A percentile compares a stretch with the other conserved stretches of the same genome.
These are phyloP conservation scores for Cynopterus sphinx DNA, from an alignment of 2,797 vertebrate genomes.

Conservation along the genomic window DNA sequence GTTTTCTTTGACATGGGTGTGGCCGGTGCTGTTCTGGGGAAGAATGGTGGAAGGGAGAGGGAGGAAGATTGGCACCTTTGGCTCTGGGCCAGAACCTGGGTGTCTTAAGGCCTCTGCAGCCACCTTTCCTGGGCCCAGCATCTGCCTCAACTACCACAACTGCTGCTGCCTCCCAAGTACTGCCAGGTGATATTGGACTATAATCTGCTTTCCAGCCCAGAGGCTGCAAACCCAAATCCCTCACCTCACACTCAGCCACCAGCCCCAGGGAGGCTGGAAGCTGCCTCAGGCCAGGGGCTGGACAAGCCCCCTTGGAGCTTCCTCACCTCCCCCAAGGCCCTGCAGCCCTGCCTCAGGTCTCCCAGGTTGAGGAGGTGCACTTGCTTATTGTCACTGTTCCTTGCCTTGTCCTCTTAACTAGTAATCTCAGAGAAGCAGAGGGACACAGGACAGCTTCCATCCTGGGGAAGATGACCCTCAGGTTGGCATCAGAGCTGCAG, in stretches of 20 bases:
- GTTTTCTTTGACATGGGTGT: background rate
- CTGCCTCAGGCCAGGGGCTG: background rate
- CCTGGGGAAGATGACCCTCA: background rate
- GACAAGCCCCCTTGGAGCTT: fast-evolving
- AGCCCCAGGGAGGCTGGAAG: background rate
- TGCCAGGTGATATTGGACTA: fast-evolving
- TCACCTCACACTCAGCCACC: background rate
- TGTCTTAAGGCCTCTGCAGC: background rate
- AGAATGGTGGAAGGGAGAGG: fast-evolving
- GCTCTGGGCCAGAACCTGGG: background rate
- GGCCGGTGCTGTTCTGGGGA: background rate
- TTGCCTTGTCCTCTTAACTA: background rate
- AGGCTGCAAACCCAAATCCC: background rate
- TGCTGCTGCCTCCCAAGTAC: background rate
- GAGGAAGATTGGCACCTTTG: too few species aligned
- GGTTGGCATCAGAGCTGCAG: background rate
- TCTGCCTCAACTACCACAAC: background rate
- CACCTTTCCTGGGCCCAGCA: background rate
- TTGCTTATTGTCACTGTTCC: background rate
- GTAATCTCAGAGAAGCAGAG: background rate
- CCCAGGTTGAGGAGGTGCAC: background rate
- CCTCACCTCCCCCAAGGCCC: background rate
- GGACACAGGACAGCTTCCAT: background rate
- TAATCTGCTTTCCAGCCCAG: background rate
- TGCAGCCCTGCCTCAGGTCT: background rate